These are phyloP conservation scores for Andrena fulva DNA, from an alignment of 2,888 invertebrate genomes.

Conservation along the genomic window DNA sequence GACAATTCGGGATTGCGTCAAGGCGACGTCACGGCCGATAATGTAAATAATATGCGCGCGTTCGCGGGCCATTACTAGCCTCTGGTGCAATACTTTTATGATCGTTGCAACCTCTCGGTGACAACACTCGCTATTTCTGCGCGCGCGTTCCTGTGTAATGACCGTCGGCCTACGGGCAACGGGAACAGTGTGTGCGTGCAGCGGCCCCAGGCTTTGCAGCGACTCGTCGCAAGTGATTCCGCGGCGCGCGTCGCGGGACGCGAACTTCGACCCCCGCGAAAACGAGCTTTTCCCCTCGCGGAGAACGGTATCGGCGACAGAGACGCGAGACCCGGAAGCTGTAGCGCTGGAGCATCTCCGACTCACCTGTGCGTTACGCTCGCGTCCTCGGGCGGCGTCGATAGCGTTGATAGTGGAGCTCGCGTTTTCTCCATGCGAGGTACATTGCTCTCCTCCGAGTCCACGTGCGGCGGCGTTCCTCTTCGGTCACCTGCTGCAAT, in stretches of 20 bases:
- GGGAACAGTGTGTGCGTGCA: slow-evolving; percentile 3
- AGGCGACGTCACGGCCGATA: slow-evolving; percentile 35
- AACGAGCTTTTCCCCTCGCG: background rate
- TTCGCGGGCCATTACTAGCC: slow-evolving; percentile 50
- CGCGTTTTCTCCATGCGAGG: slow-evolving; percentile 62
- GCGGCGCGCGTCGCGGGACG: background rate
- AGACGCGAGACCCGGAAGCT: slow-evolving; percentile 21
- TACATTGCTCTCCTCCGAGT: slow-evolving; percentile 66
- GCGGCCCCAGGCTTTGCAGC: background rate
- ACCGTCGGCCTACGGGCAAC: slow-evolving; percentile 41
- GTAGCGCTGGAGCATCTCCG: background rate
- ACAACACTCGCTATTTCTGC: slow-evolving; percentile 68
- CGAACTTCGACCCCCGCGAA: background rate
- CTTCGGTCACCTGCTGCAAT: slow-evolving; percentile 39
- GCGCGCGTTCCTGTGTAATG: slow-evolving; percentile 48
- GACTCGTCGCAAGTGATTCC: background rate
- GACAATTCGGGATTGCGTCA: slow-evolving; percentile 59
- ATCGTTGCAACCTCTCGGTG: slow-evolving; percentile 69
- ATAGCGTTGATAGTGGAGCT: slow-evolving; percentile 63
- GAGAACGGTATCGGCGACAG: background rate
- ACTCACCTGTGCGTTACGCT: slow-evolving; percentile 73
- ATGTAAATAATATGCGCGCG: slow-evolving; percentile 47
- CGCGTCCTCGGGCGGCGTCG: slow-evolving; percentile 69
- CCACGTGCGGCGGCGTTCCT: slow-evolving; percentile 61
- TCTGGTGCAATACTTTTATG: slow-evolving; percentile 71